These are phyloP conservation scores for Lepisosteus osseus DNA, from an alignment of 2,113 vertebrate genomes.

Conservation along the genomic window DNA sequence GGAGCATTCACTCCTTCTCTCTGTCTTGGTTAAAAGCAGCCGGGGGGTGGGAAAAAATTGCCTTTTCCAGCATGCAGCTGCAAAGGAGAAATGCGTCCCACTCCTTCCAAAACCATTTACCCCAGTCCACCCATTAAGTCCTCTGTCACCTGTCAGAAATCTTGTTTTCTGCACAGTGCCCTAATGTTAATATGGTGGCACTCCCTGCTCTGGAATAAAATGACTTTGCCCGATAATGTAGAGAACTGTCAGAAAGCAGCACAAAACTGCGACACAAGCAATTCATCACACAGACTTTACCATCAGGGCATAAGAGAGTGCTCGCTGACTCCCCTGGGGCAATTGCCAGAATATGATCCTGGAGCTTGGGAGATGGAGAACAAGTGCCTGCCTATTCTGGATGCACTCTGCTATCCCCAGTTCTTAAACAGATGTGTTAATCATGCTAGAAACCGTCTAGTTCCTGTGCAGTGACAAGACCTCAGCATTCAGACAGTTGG, in stretches of 20 bases:
- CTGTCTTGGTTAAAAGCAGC: conserved; percentile 12
- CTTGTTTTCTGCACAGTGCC: conserved; percentile 4
- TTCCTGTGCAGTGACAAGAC: too few species aligned
- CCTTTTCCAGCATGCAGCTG: conserved; percentile 21
- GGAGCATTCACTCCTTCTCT: not conserved
- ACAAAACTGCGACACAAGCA: conserved; percentile 39
- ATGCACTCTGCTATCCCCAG: too few species aligned
- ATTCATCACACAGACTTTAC: conserved; percentile 54
- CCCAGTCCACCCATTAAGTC: conserved; percentile 12
- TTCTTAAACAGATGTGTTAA: too few species aligned
- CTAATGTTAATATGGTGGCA: conserved; percentile 15
- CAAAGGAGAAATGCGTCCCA: conserved; percentile 23
- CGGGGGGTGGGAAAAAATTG: conserved; percentile 11
- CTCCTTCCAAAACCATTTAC: conserved; percentile 20
- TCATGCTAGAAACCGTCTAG: too few species aligned
- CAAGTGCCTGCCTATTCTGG: too few species aligned
- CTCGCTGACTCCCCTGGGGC: not conserved
- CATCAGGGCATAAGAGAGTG: conserved; percentile 38
- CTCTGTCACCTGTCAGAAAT: conserved; percentile 27
- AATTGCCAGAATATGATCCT: not conserved
- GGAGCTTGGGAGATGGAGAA: not conserved
- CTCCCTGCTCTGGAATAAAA: conserved; percentile 34
- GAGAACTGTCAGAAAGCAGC: conserved; percentile 47
- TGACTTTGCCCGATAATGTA: conserved; percentile 56
- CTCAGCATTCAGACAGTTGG: too few species aligned